These are phyloP conservation scores for Drosophila falleni DNA, from an alignment of 2,888 invertebrate genomes.

Conservation along the genomic window DNA sequence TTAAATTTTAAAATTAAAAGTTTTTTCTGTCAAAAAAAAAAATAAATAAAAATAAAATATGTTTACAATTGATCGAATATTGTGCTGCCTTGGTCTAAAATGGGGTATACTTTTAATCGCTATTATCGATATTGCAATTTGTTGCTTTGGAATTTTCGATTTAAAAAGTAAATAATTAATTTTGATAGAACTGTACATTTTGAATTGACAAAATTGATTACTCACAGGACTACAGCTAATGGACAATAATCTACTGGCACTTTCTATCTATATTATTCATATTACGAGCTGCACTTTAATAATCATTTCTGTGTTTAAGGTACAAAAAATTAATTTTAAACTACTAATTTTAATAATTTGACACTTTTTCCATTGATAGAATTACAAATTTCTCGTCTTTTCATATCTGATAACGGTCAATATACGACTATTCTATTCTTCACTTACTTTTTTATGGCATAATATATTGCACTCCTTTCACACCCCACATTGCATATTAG, in stretches of 20 bases:
- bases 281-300: background rate
- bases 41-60: background rate
- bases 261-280: background rate
- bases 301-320: conserved; percentile 8
- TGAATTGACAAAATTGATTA: background rate
- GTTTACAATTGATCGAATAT: conserved; percentile 3
- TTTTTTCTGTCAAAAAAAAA: background rate
- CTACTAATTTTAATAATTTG: background rate
- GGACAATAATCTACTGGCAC: background rate
- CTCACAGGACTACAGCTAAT: background rate
- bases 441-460: conserved; percentile 4
- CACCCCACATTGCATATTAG: background rate
- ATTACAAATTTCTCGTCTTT: background rate
- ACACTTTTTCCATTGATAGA: background rate
- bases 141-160: background rate
- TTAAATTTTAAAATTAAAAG: conserved; percentile 7
- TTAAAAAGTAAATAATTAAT: background rate
- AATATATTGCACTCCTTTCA: background rate
- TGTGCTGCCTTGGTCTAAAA: conserved; percentile 4
- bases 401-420: conserved; percentile 7
- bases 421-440: conserved; percentile 6
- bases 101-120: conserved; percentile 23
- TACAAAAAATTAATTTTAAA: background rate
- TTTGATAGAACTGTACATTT: background rate
- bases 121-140: conserved; percentile 5